phyloP scores from a whole-genome alignment of 2,797 vertebrate species.

The Anableps anableps region DNA sequence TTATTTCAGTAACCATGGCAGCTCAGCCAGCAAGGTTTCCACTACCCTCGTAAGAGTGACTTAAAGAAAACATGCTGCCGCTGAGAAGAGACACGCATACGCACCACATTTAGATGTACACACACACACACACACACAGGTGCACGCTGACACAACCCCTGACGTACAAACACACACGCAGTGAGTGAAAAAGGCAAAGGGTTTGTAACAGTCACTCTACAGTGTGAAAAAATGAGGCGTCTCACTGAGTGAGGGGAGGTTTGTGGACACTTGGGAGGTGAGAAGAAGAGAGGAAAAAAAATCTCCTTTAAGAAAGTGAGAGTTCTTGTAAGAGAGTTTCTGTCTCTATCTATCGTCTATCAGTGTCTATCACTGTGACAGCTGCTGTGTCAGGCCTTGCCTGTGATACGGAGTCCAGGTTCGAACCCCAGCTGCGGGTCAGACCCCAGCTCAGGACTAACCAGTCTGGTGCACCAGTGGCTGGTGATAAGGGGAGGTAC shows the following conservation, averaged over 20 bases:
- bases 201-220: constrained; percentile 98
- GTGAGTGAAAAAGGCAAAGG: constrained; percentile 90
- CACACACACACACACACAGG: constrained; percentile 56
- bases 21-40: constrained; percentile 73
- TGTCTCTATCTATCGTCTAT: constrained; percentile 79
- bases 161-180: constrained; percentile 73
- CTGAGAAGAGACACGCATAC: constrained; percentile 63
- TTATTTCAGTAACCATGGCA: constrained; percentile 78
- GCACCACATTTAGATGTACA: constrained; percentile 47
- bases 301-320: constrained; percentile 81
- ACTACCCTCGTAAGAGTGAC: constrained; percentile 78
- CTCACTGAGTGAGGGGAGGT: constrained; percentile 94
- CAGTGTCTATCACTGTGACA: constrained; percentile 81
- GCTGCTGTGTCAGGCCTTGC: constrained; percentile 80
- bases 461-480: constrained; percentile 86
- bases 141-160: constrained; percentile 73
- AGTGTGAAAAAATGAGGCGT: constrained; percentile 90
- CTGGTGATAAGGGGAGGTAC: constrained; percentile 89
- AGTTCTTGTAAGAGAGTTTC: constrained; percentile 80
- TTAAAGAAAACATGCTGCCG: constrained; percentile 75
- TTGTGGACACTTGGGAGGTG: constrained; percentile 94
- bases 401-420: constrained; percentile 77
- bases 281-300: constrained; percentile 77
- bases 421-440: constrained; percentile 75
- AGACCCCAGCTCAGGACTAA: constrained; percentile 76